These are phyloP conservation scores for Urocolius indicus DNA, from an alignment of 2,113 vertebrate species.

Conservation along the genomic window DNA sequence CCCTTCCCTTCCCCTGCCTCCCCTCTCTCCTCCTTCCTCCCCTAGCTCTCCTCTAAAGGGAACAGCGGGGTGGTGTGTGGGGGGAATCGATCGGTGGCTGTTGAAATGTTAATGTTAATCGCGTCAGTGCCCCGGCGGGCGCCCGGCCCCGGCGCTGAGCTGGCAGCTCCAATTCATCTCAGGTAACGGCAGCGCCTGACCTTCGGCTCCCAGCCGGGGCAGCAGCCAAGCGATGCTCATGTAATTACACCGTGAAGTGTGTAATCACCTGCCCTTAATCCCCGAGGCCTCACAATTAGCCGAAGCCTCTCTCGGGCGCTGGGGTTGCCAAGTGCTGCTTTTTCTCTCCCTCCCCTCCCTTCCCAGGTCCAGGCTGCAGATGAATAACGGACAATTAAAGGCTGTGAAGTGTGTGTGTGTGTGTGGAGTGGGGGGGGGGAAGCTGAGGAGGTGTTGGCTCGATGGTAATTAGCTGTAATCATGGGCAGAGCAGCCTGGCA, in stretches of 20 bases:
- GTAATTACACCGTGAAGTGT: slow-evolving; percentile 97
- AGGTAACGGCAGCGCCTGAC: slow-evolving; percentile 90
- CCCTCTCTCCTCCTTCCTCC: slow-evolving; percentile 19
- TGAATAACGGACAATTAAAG: slow-evolving; percentile 94
- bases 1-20: background rate
- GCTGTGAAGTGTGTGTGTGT: no score
- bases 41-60: slow-evolving; percentile 80
- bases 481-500: slow-evolving; percentile 80
- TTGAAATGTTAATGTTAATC: slow-evolving; percentile 96
- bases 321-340: slow-evolving; percentile 78
- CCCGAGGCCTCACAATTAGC: slow-evolving; percentile 94
- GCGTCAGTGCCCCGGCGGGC: slow-evolving; percentile 85
- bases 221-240: slow-evolving; percentile 92
- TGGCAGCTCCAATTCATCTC: slow-evolving; percentile 99
- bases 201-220: slow-evolving; percentile 87
- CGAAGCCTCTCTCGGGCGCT: slow-evolving; percentile 77
- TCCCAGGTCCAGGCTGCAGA: slow-evolving; percentile 85
- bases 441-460: slow-evolving; percentile 89
- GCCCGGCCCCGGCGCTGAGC: no score
- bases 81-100: slow-evolving; percentile 85
- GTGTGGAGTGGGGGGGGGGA: no score
- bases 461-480: slow-evolving; percentile 97
- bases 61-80: slow-evolving; percentile 79
- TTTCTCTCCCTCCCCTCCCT: no score
- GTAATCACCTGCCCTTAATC: slow-evolving; percentile 94